Percentiles rank a stretch among this genome's conserved stretches.
phyloP scores from a whole-genome alignment of 2,113 vertebrate species.

The Ictidomys tridecemlineatus region DNA sequence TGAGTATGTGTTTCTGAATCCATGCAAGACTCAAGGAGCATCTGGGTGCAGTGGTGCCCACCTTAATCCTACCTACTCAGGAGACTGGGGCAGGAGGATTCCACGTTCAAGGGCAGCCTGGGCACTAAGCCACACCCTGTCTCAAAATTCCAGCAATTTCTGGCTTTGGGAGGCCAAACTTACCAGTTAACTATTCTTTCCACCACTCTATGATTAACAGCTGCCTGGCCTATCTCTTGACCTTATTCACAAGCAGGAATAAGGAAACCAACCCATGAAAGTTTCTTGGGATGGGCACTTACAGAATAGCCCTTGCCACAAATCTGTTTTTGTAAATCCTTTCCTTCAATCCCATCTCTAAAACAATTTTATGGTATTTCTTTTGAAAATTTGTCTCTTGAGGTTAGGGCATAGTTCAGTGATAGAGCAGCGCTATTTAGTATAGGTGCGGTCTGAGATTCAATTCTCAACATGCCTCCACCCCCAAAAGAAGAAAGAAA shows the following conservation, averaged over 20 bases:
- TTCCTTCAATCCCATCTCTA: neutral
- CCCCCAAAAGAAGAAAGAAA: neutral
- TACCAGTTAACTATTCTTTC: neutral
- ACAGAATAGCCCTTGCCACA: neutral
- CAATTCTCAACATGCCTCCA: neutral
- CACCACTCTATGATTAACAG: neutral
- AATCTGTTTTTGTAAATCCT: neutral
- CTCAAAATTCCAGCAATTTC: neutral
- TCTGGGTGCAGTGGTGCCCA: neutral
- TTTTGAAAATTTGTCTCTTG: neutral
- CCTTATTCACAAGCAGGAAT: neutral
- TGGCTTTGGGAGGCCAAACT: neutral
- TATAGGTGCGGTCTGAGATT: neutral
- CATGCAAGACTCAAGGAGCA: neutral
- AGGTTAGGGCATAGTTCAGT: fast-evolving
- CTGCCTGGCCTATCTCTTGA: neutral
- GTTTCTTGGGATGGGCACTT: neutral
- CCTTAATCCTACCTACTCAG: neutral
- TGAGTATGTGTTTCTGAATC: neutral
- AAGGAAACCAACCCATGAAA: neutral
- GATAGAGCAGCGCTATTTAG: neutral
- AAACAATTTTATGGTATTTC: neutral
- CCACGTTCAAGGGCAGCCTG: neutral
- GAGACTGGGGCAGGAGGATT: neutral
- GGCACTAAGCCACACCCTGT: neutral